These are phyloP conservation scores for Amblyopsis hoosieri DNA, from an alignment of 2,797 vertebrate genomes.

Conservation along the genomic window DNA sequence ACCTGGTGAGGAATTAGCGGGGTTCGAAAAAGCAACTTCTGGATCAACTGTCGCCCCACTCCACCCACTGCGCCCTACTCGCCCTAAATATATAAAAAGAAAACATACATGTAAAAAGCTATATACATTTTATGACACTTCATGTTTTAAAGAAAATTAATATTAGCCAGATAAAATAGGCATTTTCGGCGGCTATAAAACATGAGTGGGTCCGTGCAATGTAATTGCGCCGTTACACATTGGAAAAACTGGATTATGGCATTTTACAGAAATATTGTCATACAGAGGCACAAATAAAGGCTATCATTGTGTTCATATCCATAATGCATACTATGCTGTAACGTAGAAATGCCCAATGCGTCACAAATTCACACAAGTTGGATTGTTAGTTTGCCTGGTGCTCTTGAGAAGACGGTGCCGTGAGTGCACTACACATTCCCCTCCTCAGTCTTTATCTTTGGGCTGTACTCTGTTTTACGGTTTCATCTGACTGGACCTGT, in stretches of 20 bases:
- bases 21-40: too few species aligned
- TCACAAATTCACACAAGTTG: not conserved
- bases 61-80: too few species aligned
- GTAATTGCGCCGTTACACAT: too few species aligned
- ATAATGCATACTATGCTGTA: not conserved
- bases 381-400: not conserved
- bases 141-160: not conserved
- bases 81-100: too few species aligned
- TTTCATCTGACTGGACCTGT: constrained; percentile 50
- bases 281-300: not conserved
- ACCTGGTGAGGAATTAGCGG: too few species aligned
- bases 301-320: constrained; percentile 1
- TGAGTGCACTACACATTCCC: constrained; percentile 21
- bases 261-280: not conserved
- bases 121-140: not conserved
- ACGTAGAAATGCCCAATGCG: constrained; percentile 2
- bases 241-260: not conserved
- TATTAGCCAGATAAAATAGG: not conserved
- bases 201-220: too few species aligned
- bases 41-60: too few species aligned
- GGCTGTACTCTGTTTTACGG: constrained; percentile 36
- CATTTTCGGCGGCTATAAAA: not conserved
- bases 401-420: not conserved
- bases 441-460: constrained; percentile 42
- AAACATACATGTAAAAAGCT: too few species aligned